Base-by-base conservation (phyloP, 2,113 vertebrate genomes). In the Scortum barcoo region DNA sequence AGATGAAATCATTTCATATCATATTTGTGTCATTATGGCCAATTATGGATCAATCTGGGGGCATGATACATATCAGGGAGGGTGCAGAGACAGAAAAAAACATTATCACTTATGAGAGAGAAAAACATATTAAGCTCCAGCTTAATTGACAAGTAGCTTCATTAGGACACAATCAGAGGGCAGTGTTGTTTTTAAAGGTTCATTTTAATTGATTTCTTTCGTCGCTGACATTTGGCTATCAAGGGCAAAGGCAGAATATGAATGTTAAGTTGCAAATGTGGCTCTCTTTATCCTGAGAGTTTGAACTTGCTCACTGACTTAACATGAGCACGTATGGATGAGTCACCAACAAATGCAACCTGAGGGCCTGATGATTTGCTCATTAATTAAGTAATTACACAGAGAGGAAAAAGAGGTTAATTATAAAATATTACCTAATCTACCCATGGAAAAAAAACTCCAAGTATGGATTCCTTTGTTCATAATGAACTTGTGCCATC, bases 311-410 rank as follows among this genome's bases (percentile, higher is more conserved):
- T 79, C 58, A 22, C 12, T 67, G 50, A 81, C 40, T 80, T 62
- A 80, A 84, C 80, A 77, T 33, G 63, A 26, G 51, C 20, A 26
- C 44, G 16, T 51, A 62, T 83, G 76, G 73, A 80, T 84, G 85
- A 86, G 76, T 90, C 85, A 87, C 75, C 58, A 82, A 51, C 60
- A 86, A 65, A 80, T 75, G 69, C 75, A 81, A 80, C 85, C 81
- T 28, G 60, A 84, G 61, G 80, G 63, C 81, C 77, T 38, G 71
- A 83, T 78, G 74, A 86, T 91, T 79, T 72, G 67, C 78, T 91
- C 66, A 83, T 86, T 91, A 92, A 91, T 90, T 87, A 88, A 75
- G 68, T 73, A 44, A 90, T 90, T 90, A 91, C 81, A 78, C 65
- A 71, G 67, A 40, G 65, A 84, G 66, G 68, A 60, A 84, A 75